These are phyloP conservation scores for Stigmatopora argus DNA, from an alignment of 2,113 vertebrate genomes.

Conservation along the genomic window DNA sequence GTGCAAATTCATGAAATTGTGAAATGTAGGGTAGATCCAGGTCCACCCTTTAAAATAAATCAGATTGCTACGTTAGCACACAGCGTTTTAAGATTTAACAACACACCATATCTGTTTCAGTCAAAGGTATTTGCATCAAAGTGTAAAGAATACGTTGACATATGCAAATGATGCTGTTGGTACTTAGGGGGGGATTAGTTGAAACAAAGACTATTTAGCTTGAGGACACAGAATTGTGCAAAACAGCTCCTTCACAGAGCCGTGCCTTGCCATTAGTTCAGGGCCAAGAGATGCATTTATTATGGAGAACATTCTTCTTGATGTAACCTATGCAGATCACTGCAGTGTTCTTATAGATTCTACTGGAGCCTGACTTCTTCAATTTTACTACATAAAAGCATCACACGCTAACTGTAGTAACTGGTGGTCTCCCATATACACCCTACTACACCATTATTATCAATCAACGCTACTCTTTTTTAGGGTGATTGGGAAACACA, in stretches of 20 bases:
- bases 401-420: background rate
- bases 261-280: constrained; percentile 37
- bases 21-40: constrained; percentile 6
- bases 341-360: background rate
- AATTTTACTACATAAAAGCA: background rate
- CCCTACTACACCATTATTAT: background rate
- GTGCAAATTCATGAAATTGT: constrained; percentile 15
- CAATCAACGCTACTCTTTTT: background rate
- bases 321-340: background rate
- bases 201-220: constrained; percentile 59
- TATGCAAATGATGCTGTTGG: constrained; percentile 60
- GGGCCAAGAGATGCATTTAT: constrained; percentile 19
- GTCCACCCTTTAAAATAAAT: constrained; percentile 12
- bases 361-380: background rate
- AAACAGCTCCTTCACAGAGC: constrained; percentile 24
- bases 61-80: constrained; percentile 21
- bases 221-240: constrained; percentile 34
- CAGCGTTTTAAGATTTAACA: constrained; percentile 35
- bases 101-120: constrained; percentile 47
- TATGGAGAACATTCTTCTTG: constrained; percentile 3
- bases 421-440: background rate
- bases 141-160: constrained; percentile 57
- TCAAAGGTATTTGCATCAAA: constrained; percentile 57
- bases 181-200: constrained; percentile 57
- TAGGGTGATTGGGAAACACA: background rate